These are phyloP conservation scores for Oreonectes daqikongensis DNA, from an alignment of 2,797 vertebrate species.

Conservation along the genomic window DNA sequence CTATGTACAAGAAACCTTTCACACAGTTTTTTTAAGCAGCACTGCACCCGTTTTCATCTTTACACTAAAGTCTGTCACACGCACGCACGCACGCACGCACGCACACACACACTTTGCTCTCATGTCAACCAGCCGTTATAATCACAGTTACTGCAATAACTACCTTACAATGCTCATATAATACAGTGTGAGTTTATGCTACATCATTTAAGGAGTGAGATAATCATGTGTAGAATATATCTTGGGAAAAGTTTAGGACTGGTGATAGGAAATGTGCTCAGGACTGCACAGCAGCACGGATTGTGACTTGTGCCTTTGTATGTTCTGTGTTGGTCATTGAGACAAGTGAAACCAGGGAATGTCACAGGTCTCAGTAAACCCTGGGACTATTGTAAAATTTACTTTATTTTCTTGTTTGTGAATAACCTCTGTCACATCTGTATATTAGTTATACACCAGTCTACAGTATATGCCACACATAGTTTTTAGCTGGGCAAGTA, in stretches of 20 bases:
- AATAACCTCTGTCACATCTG: neutral
- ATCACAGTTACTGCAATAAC: conserved; percentile 21
- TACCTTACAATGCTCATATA: conserved; percentile 13
- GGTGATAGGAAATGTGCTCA: neutral
- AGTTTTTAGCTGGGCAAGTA: neutral
- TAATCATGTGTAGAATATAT: conserved; percentile 48
- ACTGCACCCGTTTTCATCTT: neutral
- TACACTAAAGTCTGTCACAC: conserved; percentile 3
- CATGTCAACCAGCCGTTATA: conserved; percentile 32
- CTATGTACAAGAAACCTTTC: neutral
- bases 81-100: neutral
- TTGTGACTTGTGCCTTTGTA: neutral
- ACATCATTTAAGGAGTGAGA: conserved; percentile 34
- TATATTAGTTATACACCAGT: neutral
- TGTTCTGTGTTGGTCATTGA: neutral
- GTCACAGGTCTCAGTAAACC: neutral
- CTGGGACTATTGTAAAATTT: neutral
- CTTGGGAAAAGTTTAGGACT: neutral
- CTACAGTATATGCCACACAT: neutral
- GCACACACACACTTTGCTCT: no score
- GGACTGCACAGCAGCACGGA: conserved; percentile 1
- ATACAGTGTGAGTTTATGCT: conserved; percentile 40
- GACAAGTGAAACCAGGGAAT: neutral
- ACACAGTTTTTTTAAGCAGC: conserved; percentile 33
- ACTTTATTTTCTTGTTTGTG: no score